Conservation (phyloP, 1,140 invertebrate genomes). For the Oryzaephilus surinamensis region DNA sequence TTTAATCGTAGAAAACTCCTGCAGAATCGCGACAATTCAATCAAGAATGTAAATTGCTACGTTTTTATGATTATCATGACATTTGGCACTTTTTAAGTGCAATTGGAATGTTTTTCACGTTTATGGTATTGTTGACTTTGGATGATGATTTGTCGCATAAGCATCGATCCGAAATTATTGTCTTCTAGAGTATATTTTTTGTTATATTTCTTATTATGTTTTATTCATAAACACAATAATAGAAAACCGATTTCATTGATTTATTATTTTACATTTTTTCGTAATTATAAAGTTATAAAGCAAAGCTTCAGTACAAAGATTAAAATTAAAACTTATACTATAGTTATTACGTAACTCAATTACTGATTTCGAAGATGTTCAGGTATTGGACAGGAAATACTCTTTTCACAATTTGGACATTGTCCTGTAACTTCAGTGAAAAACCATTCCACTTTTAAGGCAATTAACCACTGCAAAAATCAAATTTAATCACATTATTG, state of each 20-base stretch:
- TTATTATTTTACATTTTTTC: too few species aligned
- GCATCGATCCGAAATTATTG: conserved; percentile 58
- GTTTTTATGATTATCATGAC: conserved; percentile 82
- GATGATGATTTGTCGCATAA: conserved; percentile 64
- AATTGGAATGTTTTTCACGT: conserved; percentile 77
- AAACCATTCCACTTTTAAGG: conserved; percentile 19
- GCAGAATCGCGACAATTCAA: conserved; percentile 67
- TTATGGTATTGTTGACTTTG: conserved; percentile 70
- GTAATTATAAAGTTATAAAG: too few species aligned
- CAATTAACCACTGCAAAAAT: conserved; percentile 22
- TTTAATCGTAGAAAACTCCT: conserved; percentile 52
- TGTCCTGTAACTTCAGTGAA: conserved; percentile 24
- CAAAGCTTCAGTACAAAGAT: too few species aligned
- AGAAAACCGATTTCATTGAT: too few species aligned
- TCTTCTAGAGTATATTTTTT: conserved; percentile 69
- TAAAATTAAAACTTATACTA: too few species aligned
- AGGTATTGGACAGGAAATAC: conserved; percentile 15
- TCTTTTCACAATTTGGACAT: conserved; percentile 31
- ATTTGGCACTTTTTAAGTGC: conserved; percentile 85
- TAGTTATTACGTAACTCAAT: too few species aligned
- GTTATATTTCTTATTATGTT: too few species aligned
- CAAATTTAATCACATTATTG: neutral
- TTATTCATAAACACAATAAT: too few species aligned
- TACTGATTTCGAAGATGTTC: neutral
- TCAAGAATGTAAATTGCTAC: conserved; percentile 58